Evolutionary conservation across 2,888 invertebrate species (phyloP).

Genomic region (Bellardia bayeri): DNA sequence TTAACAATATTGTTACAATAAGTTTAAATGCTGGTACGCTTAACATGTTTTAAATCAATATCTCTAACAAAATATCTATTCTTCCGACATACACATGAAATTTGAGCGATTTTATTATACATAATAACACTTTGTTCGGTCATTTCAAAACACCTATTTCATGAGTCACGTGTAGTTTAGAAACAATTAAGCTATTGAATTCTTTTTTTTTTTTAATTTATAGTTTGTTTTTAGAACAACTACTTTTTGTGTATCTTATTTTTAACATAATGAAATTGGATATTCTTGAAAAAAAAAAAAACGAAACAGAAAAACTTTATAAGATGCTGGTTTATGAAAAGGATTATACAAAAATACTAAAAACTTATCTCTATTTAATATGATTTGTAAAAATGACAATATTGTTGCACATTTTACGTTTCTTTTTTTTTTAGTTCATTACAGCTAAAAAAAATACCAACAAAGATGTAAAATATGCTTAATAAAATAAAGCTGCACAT

Average conservation of each 20-base stretch:
- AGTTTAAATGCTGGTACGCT: no score
- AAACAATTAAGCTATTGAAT: conserved; percentile 24
- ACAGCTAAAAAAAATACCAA: background rate
- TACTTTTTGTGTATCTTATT: conserved; percentile 25
- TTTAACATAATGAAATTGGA: conserved; percentile 59
- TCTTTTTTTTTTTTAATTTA: background rate
- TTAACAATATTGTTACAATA: no score
- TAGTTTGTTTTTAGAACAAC: conserved; percentile 50
- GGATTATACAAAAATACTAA: background rate
- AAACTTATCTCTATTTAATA: no score
- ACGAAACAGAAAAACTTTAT: background rate
- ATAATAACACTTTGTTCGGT: no score
- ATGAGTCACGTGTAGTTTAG: conserved; percentile 66
- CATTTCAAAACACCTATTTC: conserved; percentile 39
- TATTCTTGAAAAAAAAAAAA: conserved; percentile 47
- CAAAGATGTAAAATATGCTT: background rate
- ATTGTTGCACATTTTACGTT: conserved; percentile 28
- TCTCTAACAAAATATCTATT: no score
- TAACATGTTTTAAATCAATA: no score
- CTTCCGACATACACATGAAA: no score
- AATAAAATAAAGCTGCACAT: background rate
- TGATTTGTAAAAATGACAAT: background rate
- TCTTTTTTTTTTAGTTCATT: background rate
- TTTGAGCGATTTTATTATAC: no score
- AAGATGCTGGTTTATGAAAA: conserved; percentile 53